Evolutionary conservation across 1,140 invertebrate genomes (phyloP).

Genomic region (Drosophila busckii): DNA sequence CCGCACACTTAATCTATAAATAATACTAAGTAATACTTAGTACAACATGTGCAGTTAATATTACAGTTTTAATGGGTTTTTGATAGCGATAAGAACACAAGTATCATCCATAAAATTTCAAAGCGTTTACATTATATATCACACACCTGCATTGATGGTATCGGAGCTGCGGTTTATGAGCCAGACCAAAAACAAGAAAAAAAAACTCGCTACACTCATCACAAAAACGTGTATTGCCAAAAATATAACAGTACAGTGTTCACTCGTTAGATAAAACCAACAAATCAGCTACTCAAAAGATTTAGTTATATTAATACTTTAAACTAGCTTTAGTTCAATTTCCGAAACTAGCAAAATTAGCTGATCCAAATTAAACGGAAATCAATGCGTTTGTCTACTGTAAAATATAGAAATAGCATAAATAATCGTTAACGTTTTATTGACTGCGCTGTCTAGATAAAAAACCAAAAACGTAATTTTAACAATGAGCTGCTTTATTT

Average conservation of each 20-base stretch:
- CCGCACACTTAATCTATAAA: slow-evolving; percentile 1
- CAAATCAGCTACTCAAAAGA: no score
- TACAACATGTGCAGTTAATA: background rate
- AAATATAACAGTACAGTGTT: slow-evolving; percentile 5
- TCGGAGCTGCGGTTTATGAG: slow-evolving; percentile 15
- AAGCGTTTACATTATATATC: slow-evolving; percentile 5
- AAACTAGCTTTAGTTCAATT: no score
- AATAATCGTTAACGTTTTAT: slow-evolving; percentile 56
- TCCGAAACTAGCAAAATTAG: no score
- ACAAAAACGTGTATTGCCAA: slow-evolving; percentile 7
- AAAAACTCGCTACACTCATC: slow-evolving; percentile 24
- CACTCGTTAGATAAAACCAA: no score
- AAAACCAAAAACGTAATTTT: slow-evolving; percentile 6
- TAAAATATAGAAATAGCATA: slow-evolving; percentile 36
- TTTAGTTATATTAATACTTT: no score
- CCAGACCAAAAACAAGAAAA: slow-evolving; percentile 28
- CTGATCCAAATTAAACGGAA: slow-evolving; percentile 3
- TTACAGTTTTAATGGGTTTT: slow-evolving; percentile 42
- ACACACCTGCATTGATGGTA: slow-evolving; percentile 18
- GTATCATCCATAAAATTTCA: slow-evolving; percentile 1
- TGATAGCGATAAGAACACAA: slow-evolving; percentile 15
- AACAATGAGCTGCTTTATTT: no score
- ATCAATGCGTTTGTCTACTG: no score
- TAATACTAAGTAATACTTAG: no score
- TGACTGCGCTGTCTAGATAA: slow-evolving; percentile 38